Base-by-base conservation (phyloP, 2,888 invertebrate species). In the Allolobophora icterica region DNA sequence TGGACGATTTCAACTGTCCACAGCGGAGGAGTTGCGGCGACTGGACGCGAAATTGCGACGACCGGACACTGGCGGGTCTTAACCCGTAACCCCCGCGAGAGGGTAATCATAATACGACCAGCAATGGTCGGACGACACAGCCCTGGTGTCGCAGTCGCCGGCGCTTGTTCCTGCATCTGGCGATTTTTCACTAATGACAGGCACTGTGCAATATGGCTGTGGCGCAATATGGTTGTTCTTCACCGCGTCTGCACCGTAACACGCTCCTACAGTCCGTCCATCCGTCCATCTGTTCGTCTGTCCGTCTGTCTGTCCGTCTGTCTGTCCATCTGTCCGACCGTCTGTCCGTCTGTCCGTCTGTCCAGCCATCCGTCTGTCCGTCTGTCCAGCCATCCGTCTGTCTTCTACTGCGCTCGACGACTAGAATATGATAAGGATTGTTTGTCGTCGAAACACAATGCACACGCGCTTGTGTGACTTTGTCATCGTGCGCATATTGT, bases 391-490 rank as follows among this genome's bases (percentile, higher is more conserved):
- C 24, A 6, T 52, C 24, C 52, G 52, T 52, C 21, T 1, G 52
- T 24, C 52, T 52, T 52, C 24, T 19, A 24, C 24, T 71, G 71
- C 11, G n/a, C 71, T 71, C 71, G 71, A n/a, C 71, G 71, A 71
- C 71, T 71, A 71, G n/a, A 71, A 71, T 71, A 71, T 71, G 71
- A 71, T 71, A 71, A 71, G 71, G n/a, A n/a, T n/a, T 52, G 71
- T n/a, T 71, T 71, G 71, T n/a, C 71, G n/a, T 71, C n/a, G 11
- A 13, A 71, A 17, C n/a, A 71, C 71, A 71, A n/a, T 11, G 71
- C 71, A 71, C 71, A 71, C 71, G 3, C 13, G 71, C 30, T 13
- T 8, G 4, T 30, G 8, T n/a, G 71, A n/a, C n/a, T 6, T 71
- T n/a, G n/a, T n/a, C 52, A 52, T 52, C 30, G 30, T 71, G 71